phyloP scores from a whole-genome alignment of 2,797 vertebrate genomes.

The Lophotriccus pileatus region DNA sequence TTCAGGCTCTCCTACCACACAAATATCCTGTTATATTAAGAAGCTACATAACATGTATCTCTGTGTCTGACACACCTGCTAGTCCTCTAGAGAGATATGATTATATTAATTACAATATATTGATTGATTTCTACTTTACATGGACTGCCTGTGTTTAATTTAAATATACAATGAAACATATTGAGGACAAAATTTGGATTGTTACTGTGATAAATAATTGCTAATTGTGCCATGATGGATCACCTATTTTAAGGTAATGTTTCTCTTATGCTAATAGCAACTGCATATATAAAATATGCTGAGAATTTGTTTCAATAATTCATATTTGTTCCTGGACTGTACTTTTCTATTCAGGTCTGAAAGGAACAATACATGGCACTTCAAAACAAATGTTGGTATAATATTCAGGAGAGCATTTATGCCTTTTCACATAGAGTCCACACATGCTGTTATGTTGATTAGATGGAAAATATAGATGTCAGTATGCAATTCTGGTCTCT shows the following conservation, averaged over 20 bases:
- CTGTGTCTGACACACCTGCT: conserved; percentile 1
- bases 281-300: not conserved
- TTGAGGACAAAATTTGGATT: conserved; percentile 2
- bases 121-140: conserved; percentile 48
- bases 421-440: not conserved
- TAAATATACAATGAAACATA: conserved; percentile 41
- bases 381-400: not conserved
- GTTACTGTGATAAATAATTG: conserved; percentile 28
- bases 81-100: conserved; percentile 22
- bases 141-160: conserved; percentile 5
- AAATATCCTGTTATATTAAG: not conserved
- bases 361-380: not conserved
- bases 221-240: not conserved
- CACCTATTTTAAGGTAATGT: not conserved
- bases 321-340: not conserved
- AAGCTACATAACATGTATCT: not conserved
- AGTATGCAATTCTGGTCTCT: not conserved
- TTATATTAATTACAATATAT: conserved; percentile 57
- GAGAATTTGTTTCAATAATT: conserved; percentile 25
- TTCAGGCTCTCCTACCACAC: not conserved
- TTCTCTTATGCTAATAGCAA: conserved; percentile 2
- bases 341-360: not conserved
- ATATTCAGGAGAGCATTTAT: not conserved
- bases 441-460: not conserved
- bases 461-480: not conserved